Evolutionary conservation across 2,797 vertebrate genomes (phyloP).

Genomic region (Pempheris klunzingeri): DNA sequence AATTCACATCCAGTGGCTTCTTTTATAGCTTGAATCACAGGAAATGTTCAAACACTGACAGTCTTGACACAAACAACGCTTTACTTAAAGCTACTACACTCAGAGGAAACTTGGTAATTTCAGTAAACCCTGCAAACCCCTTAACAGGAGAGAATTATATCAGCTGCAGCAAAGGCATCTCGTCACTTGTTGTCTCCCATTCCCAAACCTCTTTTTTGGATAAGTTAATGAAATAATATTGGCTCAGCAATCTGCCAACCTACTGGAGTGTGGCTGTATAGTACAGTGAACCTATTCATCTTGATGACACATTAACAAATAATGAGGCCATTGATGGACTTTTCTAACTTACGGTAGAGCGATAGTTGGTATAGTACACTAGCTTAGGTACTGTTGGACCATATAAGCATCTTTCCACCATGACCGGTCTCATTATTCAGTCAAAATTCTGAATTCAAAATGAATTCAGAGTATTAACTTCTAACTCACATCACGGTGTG

Average conservation of each 20-base stretch:
- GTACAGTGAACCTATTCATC: background rate
- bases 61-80: constrained; percentile 5
- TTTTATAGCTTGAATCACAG: background rate
- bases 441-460: background rate
- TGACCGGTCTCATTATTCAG: background rate
- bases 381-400: background rate
- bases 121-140: background rate
- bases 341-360: background rate
- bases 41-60: background rate
- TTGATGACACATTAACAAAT: background rate
- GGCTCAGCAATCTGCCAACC: background rate
- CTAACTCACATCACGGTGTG: background rate
- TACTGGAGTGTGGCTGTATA: background rate
- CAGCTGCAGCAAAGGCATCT: constrained; percentile 25
- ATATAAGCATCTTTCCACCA: background rate
- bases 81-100: background rate
- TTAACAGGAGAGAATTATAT: background rate
- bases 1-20: background rate
- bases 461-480: background rate
- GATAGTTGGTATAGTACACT: background rate
- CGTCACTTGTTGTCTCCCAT: background rate
- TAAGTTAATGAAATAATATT: constrained; percentile 8
- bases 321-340: background rate
- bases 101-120: background rate
- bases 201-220: constrained; percentile 14